Percentiles rank a stretch among this genome's conserved stretches.
Evolutionary conservation across 2,888 invertebrate species (phyloP).

Genomic region (Brachypterus glaber): DNA sequence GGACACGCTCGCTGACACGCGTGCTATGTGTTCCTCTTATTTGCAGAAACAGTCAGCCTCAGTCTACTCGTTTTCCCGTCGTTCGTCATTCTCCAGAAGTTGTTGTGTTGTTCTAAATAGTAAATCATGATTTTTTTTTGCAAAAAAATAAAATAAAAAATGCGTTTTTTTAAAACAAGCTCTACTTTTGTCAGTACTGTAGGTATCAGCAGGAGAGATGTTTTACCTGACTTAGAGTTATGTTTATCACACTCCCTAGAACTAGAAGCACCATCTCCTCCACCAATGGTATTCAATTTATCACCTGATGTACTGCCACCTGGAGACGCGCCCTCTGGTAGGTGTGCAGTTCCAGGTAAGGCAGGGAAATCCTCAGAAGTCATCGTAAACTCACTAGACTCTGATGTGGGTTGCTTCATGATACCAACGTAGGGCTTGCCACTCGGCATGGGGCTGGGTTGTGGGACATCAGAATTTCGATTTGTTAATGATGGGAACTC

Average conservation of each 20-base stretch:
- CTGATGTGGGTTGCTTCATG: conserved; percentile 89
- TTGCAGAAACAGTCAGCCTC: too few species aligned
- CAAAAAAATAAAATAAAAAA: too few species aligned
- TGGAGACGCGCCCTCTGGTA: conserved; percentile 58
- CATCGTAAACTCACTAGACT: conserved; percentile 93
- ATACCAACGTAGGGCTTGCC: conserved; percentile 93
- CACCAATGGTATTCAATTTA: conserved; percentile 26
- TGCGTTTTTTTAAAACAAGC: too few species aligned
- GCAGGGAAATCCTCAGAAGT: conserved; percentile 99
- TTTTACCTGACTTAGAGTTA: conserved; percentile 31
- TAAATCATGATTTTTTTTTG: too few species aligned
- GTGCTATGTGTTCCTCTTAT: too few species aligned
- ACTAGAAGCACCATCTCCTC: conserved; percentile 28
- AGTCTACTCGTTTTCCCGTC: too few species aligned
- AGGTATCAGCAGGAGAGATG: not conserved
- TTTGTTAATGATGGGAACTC: conserved; percentile 90
- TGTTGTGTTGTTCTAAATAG: too few species aligned
- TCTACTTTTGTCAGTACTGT: not conserved
- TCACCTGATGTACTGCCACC: conserved; percentile 37
- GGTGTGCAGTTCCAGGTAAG: conserved; percentile 87
- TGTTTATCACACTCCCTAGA: conserved; percentile 30
- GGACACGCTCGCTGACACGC: too few species aligned
- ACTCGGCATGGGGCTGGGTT: conserved; percentile 76
- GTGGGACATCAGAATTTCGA: conserved; percentile 70
- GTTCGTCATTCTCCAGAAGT: too few species aligned